These are phyloP conservation scores for Gambusia holbrooki DNA, from an alignment of 2,113 vertebrate genomes.

Conservation along the genomic window DNA sequence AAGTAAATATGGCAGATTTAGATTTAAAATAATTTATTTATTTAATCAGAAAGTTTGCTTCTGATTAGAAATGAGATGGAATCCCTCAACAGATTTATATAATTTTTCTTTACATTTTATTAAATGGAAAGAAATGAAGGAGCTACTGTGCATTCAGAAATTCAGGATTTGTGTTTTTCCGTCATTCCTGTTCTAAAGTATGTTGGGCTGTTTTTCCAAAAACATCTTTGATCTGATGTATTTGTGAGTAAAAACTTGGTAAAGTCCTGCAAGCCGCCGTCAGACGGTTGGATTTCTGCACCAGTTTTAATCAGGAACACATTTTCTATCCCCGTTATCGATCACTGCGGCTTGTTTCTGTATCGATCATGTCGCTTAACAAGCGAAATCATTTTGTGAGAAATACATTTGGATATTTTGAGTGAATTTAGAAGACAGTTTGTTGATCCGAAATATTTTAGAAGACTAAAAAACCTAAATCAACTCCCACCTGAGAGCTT, in stretches of 20 bases:
- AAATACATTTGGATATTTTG: too few relatives aligned
- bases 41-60: too few relatives aligned
- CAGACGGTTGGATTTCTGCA: too few relatives aligned
- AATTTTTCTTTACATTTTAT: too few relatives aligned
- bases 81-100: not conserved
- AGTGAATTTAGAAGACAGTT: not conserved
- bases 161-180: not conserved
- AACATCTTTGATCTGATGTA: not conserved
- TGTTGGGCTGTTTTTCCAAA: not conserved
- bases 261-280: slow-evolving; percentile 18
- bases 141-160: not conserved
- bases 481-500: not conserved
- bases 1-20: too few relatives aligned
- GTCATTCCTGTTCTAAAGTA: not conserved
- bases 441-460: not conserved
- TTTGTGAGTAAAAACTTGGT: slow-evolving; percentile 17
- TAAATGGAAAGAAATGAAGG: not conserved
- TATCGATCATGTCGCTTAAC: too few relatives aligned
- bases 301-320: too few relatives aligned
- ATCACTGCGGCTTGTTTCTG: slow-evolving; percentile 20
- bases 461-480: not conserved
- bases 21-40: not conserved
- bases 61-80: too few relatives aligned
- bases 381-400: too few relatives aligned
- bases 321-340: slow-evolving; percentile 3